Evolutionary conservation across 2,888 invertebrate species (phyloP), one percentile per base, ranked within the genome.

Genomic region (Drosophila prolongata): DNA sequence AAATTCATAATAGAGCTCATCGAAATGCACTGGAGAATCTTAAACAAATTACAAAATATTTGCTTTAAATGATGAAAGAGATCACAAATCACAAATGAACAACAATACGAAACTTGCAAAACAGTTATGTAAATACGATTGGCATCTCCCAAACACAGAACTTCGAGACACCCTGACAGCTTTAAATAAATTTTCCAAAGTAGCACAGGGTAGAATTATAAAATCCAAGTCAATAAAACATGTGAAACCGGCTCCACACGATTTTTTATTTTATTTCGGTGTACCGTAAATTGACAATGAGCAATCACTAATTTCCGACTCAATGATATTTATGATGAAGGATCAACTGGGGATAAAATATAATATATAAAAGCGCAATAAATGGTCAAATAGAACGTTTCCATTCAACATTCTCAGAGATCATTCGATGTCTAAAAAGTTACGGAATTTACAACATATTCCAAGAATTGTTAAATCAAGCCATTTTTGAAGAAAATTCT

Each of bases 91-190:
- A 72, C 19, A 24, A 24, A 24, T 34, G 40, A 65, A 19, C 76
- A 74, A 46, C 53, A 69, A 42, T 76, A 69, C 16, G n/a, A 47
- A 11, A 34, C 72, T 8, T 80, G 77, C 30, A 76, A 61, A 27
- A 50, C 56, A 54, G 49, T 37, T 14, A n/a, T n/a, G n/a, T n/a
- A 76, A 76, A 64, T 77, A 74, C 14, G 69, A 76, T 19, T 66
- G 77, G 10, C 72, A 70, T 11, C 68, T 65, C 3, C 53, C 68
- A 16, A 75, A 75, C 8, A 69, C 72, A 19, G 16, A 37, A 35
- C 8, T 50, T 16, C 8, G 1, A 35, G 11, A 35, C 35, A 50
- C 49, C 6, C 49, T 40, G 5, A 57, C 57, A 11, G 57, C 57
- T 24, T 38, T 58, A 30, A 38, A 49, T 10, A 40, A 49, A 30